Conservation (phyloP, 2,888 invertebrate species). For the Microctonus brassicae region DNA sequence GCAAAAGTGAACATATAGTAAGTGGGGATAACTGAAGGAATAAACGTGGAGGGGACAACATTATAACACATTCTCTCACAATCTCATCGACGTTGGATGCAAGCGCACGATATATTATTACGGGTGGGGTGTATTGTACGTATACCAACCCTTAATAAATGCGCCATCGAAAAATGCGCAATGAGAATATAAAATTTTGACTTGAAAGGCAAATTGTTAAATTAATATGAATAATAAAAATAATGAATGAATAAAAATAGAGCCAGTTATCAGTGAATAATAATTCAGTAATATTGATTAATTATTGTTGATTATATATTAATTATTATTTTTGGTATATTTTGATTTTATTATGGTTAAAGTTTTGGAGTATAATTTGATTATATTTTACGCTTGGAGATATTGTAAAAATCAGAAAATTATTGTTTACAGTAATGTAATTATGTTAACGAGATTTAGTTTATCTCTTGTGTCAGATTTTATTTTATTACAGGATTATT, state of each 20-base stretch:
- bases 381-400: background rate
- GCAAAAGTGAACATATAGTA: too few relatives aligned
- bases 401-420: background rate
- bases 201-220: constrained; percentile 27
- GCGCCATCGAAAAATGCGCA: constrained; percentile 49
- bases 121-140: constrained; percentile 41
- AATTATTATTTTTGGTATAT: constrained; percentile 18
- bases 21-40: constrained; percentile 27
- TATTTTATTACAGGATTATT: background rate
- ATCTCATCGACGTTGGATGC: constrained; percentile 41
- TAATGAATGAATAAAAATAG: too few relatives aligned
- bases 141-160: constrained; percentile 62
- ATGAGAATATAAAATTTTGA: constrained; percentile 32
- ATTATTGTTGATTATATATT: too few relatives aligned
- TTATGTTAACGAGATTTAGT: background rate
- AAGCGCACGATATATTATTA: constrained; percentile 41
- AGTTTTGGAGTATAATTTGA: background rate
- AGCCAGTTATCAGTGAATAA: too few relatives aligned
- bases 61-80: constrained; percentile 30
- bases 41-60: constrained; percentile 49
- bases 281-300: too few relatives aligned
- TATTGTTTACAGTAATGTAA: background rate
- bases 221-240: too few relatives aligned
- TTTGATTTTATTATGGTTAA: background rate
- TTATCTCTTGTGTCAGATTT: background rate